phyloP scores from a whole-genome alignment of 35 echinoderm and acorn worm species.

The Amphiura filiformis region DNA sequence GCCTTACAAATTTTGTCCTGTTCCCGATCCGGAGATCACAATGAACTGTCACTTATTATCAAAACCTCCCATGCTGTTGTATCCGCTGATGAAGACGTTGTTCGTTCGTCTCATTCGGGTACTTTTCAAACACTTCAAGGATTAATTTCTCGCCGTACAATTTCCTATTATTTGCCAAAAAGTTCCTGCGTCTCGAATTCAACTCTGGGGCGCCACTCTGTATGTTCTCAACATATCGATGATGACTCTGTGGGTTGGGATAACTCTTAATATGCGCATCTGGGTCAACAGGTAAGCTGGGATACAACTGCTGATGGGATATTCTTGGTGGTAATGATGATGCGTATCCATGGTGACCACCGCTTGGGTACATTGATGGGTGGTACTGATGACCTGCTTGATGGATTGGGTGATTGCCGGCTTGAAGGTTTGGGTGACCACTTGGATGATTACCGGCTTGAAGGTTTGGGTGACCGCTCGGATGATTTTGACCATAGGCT shows the following conservation, averaged over 20 bases:
- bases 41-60: neutral
- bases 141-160: neutral
- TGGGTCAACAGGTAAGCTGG: too few species aligned
- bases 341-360: neutral
- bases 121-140: neutral
- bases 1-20: neutral
- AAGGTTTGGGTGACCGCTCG: neutral
- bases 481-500: neutral
- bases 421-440: neutral
- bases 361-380: neutral
- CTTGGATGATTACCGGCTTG: neutral
- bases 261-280: too few species aligned
- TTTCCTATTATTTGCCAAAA: neutral
- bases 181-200: neutral
- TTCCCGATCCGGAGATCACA: neutral
- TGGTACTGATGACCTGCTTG: neutral
- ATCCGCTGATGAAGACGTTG: neutral
- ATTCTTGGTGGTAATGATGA: neutral
- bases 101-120: neutral
- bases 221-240: too few species aligned
- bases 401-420: too few species aligned
- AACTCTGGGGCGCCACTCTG: neutral
- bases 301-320: too few species aligned
- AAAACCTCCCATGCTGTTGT: neutral
- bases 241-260: too few species aligned